These are phyloP conservation scores for Drosophila formosana DNA, from an alignment of 2,888 invertebrate genomes.

Conservation along the genomic window DNA sequence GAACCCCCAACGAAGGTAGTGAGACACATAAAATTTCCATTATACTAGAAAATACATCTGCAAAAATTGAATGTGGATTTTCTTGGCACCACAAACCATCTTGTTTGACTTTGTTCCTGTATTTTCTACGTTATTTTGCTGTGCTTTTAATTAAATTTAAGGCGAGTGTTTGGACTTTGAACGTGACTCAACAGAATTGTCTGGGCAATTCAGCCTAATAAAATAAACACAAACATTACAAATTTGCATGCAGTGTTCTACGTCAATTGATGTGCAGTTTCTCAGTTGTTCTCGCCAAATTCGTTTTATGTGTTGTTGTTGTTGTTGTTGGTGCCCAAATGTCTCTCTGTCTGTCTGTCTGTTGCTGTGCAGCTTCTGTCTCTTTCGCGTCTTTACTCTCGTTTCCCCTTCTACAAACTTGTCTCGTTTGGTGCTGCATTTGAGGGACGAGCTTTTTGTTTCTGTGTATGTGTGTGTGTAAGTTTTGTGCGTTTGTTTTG, in stretches of 20 bases:
- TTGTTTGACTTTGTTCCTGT: slow-evolving; percentile 67
- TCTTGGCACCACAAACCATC: slow-evolving; percentile 60
- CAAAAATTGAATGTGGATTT: slow-evolving; percentile 54
- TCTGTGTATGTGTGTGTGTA: slow-evolving; percentile 10
- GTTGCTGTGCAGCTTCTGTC: slow-evolving; percentile 30
- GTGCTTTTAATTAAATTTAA: slow-evolving; percentile 32
- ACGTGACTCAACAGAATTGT: slow-evolving; percentile 71
- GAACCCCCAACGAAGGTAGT: slow-evolving; percentile 29
- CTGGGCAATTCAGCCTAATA: slow-evolving; percentile 45
- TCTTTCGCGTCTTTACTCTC: slow-evolving; percentile 12
- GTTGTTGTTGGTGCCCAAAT: slow-evolving; percentile 11
- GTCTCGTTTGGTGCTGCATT: slow-evolving; percentile 10
- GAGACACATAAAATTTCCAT: slow-evolving; percentile 66
- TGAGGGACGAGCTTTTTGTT: slow-evolving; percentile 37
- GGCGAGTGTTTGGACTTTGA: slow-evolving; percentile 69
- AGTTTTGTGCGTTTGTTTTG: slow-evolving; percentile 56
- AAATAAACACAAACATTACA: slow-evolving; percentile 50
- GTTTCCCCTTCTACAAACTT: slow-evolving; percentile 1
- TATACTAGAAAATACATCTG: slow-evolving; percentile 63
- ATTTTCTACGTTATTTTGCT: slow-evolving; percentile 23
- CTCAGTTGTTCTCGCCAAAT: slow-evolving; percentile 27
- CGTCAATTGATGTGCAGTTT: slow-evolving; percentile 43
- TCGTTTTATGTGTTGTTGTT: slow-evolving; percentile 19
- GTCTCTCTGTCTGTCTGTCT: background rate
- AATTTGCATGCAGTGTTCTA: slow-evolving; percentile 29